Evolutionary conservation across 2,113 vertebrate species (phyloP).

Genomic region (Myrmophylax atrothorax): DNA sequence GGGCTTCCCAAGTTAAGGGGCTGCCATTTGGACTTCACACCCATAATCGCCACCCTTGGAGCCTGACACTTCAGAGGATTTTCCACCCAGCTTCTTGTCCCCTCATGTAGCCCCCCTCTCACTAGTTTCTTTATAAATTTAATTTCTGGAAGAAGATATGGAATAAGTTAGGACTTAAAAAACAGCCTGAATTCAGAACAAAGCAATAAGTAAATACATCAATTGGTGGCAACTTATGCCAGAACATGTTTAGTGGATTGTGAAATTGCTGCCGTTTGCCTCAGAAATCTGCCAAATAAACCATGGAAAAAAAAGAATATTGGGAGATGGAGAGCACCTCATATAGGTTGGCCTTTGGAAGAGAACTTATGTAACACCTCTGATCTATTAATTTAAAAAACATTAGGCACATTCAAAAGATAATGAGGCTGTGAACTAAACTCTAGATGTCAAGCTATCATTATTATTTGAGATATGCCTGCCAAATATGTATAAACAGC

Average conservation of each 20-base stretch:
- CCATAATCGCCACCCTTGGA: neutral
- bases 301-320: neutral
- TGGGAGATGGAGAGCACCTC: neutral
- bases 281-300: neutral
- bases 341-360: neutral
- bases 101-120: neutral
- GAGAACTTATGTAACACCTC: neutral
- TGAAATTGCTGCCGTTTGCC: neutral
- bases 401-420: neutral
- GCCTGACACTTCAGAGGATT: neutral
- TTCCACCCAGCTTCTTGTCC: neutral
- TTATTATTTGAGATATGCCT: neutral
- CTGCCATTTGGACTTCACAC: neutral
- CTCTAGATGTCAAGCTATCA: neutral
- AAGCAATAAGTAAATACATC: neutral
- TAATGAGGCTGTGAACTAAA: neutral
- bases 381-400: neutral
- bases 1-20: neutral
- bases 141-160: neutral
- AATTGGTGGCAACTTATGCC: neutral
- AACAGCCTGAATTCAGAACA: neutral
- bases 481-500: neutral
- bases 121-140: neutral
- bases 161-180: neutral
- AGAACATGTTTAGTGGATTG: neutral